phyloP scores from a whole-genome alignment of 2,113 vertebrate species.

The Mormyrus lacerda region DNA sequence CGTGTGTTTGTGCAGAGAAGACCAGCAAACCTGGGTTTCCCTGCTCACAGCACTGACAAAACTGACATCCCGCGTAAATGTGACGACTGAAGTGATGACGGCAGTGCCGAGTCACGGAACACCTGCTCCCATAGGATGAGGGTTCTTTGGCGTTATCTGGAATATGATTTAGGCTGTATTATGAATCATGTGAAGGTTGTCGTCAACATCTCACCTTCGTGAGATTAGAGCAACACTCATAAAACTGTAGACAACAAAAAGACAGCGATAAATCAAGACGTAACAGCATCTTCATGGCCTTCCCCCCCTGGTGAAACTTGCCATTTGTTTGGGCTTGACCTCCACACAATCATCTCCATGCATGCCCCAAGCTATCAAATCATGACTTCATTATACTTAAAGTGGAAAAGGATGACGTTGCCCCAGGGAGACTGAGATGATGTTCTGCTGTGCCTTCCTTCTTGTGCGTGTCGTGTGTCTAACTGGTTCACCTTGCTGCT shows the following conservation, averaged over 20 bases:
- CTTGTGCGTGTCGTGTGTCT: background rate
- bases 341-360: background rate
- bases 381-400: conserved; percentile 8
- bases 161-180: background rate
- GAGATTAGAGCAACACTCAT: background rate
- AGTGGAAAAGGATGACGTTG: background rate
- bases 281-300: background rate
- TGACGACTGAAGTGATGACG: background rate
- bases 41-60: background rate
- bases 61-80: background rate
- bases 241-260: conserved; percentile 11
- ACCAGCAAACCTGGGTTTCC: background rate
- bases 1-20: background rate
- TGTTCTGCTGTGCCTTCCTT: background rate
- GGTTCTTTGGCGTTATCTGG: background rate
- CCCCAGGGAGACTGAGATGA: background rate
- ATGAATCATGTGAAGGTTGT: background rate
- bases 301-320: background rate
- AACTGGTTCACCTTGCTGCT: conserved; percentile 41
- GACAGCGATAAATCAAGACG: background rate
- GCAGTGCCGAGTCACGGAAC: background rate
- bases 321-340: background rate
- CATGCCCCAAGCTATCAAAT: conserved; percentile 1
- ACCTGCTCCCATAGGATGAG: background rate
- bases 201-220: background rate